phyloP scores from a whole-genome alignment of 2,888 invertebrate species.

The Asteroscopus sphinx region DNA sequence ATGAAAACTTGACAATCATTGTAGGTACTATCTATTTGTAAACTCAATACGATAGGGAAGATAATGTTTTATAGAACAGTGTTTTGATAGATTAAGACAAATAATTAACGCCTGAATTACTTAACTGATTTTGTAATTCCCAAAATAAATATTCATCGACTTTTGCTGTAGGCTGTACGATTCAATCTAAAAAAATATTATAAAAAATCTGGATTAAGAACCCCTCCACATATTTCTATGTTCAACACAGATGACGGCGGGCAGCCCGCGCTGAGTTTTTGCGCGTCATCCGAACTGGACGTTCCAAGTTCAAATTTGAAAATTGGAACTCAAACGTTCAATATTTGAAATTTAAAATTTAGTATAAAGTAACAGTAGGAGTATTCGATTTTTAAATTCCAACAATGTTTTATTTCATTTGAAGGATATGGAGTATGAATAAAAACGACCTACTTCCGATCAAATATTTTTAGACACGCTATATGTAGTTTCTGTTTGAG shows the following conservation, averaged over 20 bases:
- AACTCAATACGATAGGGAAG: too few species aligned
- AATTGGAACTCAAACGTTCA: constrained; percentile 86
- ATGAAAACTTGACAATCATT: too few species aligned
- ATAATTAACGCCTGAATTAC: too few species aligned
- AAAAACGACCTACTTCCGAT: constrained; percentile 13
- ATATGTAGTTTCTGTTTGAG: not conserved
- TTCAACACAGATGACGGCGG: constrained; percentile 83
- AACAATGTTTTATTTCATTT: constrained; percentile 30
- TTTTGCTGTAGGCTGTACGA: too few species aligned
- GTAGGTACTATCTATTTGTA: too few species aligned
- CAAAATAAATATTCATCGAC: too few species aligned
- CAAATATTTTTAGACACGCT: constrained; percentile 18
- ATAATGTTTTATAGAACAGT: too few species aligned
- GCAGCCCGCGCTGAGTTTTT: constrained; percentile 88
- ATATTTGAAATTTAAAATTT: constrained; percentile 86
- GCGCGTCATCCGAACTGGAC: constrained; percentile 88
- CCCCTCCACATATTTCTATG: constrained; percentile 67
- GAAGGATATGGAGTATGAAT: constrained; percentile 11
- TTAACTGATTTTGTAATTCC: too few species aligned
- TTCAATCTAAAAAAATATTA: not conserved
- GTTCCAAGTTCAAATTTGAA: constrained; percentile 90
- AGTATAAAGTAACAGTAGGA: constrained; percentile 75
- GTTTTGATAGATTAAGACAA: too few species aligned
- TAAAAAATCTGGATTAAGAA: not conserved
- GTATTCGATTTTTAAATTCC: constrained; percentile 50